phyloP scores from a whole-genome alignment of 2,113 vertebrate species.

The Echinops telfairi region DNA sequence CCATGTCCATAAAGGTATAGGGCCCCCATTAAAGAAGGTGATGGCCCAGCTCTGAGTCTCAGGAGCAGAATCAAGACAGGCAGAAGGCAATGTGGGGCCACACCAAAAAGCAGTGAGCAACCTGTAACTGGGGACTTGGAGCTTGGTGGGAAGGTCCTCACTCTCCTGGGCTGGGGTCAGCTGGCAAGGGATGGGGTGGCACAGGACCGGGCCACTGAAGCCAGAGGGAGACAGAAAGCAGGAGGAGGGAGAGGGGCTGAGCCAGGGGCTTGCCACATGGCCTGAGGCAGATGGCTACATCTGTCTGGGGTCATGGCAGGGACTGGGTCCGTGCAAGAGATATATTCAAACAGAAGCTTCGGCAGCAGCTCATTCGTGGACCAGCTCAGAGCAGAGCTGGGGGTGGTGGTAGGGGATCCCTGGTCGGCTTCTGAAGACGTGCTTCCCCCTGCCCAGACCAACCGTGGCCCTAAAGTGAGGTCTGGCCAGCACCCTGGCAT shows the following conservation, averaged over 20 bases:
- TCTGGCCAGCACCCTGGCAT: background rate
- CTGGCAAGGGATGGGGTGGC: background rate
- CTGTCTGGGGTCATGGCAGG: background rate
- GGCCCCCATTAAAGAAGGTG: background rate
- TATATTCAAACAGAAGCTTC: background rate
- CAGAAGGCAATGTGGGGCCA: background rate
- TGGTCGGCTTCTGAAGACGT: no score
- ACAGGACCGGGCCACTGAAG: background rate
- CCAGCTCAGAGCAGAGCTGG: background rate
- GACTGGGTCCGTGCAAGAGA: background rate
- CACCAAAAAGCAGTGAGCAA: background rate
- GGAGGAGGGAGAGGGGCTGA: background rate
- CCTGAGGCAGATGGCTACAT: background rate
- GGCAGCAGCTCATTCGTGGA: background rate
- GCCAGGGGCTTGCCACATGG: background rate
- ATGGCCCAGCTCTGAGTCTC: no score
- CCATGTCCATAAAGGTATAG: background rate
- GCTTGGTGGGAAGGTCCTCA: no score
- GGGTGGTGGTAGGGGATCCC: no score
- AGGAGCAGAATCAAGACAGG: background rate
- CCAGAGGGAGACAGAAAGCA: background rate
- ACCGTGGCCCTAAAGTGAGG: background rate
- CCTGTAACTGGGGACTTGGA: accelerated
- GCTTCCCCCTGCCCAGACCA: no score
- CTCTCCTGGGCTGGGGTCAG: background rate